Percentiles rank a stretch among this genome's conserved stretches.
These are phyloP conservation scores for Mormoops blainvillei DNA, from an alignment of 2,113 vertebrate genomes.

Conservation along the genomic window DNA sequence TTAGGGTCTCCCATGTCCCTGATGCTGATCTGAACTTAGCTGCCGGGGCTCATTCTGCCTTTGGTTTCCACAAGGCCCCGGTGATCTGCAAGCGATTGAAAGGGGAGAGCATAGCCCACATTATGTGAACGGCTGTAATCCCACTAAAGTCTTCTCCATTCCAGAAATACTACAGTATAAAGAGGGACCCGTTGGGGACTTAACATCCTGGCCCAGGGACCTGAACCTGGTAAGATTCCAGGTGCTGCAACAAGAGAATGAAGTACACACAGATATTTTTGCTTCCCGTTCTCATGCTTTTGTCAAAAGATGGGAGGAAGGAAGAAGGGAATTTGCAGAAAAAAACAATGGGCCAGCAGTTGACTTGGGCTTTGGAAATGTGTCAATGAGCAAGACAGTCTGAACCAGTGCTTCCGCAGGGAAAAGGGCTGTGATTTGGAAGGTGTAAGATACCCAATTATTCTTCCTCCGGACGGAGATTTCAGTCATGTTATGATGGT, in stretches of 20 bases:
- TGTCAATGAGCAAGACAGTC: background rate
- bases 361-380: background rate
- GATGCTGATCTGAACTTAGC: background rate
- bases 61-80: background rate
- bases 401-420: background rate
- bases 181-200: rapidly evolving
- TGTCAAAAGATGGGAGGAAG: background rate
- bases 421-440: background rate
- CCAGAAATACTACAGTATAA: background rate
- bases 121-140: background rate
- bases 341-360: background rate
- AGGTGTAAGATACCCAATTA: background rate
- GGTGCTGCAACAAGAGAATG: background rate
- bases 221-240: background rate
- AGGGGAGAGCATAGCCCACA: background rate
- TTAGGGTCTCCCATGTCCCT: background rate
- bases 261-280: background rate
- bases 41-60: background rate
- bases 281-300: background rate
- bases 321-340: background rate
- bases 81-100: background rate
- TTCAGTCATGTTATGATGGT: background rate
- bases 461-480: background rate
- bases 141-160: background rate
- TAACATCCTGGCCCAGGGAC: background rate